phyloP scores from a whole-genome alignment of 2,113 vertebrate species.

The Lagopus muta region DNA sequence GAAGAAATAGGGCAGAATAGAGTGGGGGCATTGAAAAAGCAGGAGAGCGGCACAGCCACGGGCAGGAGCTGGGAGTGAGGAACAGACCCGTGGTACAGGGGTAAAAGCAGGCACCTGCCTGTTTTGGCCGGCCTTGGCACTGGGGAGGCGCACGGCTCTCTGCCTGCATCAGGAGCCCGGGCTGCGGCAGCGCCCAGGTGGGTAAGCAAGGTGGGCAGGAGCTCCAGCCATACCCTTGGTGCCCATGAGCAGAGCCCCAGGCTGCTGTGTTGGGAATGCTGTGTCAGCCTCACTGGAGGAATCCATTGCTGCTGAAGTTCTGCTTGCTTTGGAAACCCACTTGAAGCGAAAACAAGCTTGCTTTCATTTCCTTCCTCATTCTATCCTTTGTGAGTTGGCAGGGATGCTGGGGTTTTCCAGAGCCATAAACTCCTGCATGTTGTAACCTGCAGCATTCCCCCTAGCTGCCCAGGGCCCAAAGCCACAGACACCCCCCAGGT shows the following conservation, averaged over 20 bases:
- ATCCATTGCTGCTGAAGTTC: not conserved
- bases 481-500: rapidly evolving
- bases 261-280: rapidly evolving
- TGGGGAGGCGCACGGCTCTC: rapidly evolving
- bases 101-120: not conserved
- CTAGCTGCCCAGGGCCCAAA: rapidly evolving
- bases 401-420: not conserved
- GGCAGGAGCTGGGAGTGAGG: not conserved
- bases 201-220: not conserved
- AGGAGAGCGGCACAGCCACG: not conserved
- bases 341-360: not conserved
- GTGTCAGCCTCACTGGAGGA: not conserved
- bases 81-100: not conserved
- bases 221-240: not conserved
- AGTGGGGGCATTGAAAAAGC: not conserved
- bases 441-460: rapidly evolving
- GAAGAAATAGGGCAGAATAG: not conserved
- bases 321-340: not conserved
- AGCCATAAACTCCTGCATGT: rapidly evolving
- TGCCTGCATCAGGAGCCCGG: not conserved
- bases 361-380: not conserved
- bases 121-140: not conserved
- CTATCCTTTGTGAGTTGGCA: not conserved
- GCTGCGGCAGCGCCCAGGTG: not conserved
- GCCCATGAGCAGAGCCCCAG: rapidly evolving